phyloP scores from a whole-genome alignment of 2,888 invertebrate species.

The Vanessa cardui region DNA sequence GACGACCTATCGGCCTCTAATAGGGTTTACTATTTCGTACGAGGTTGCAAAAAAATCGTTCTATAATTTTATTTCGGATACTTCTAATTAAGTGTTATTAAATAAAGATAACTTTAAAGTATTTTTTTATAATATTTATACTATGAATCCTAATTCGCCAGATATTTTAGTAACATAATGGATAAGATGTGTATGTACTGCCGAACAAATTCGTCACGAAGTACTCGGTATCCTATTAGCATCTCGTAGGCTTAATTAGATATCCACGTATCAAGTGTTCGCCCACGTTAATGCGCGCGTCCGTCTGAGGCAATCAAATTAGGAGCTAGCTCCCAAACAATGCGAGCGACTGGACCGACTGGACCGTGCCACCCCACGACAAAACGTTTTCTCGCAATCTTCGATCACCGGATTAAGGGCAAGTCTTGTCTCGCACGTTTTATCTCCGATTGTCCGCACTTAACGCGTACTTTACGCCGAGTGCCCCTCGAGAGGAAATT shows the following conservation, averaged over 20 bases:
- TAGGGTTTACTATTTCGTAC: conserved; percentile 49
- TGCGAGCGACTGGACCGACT: conserved; percentile 66
- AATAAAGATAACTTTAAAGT: too few species aligned
- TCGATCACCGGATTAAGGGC: conserved; percentile 82
- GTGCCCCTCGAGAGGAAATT: conserved; percentile 82
- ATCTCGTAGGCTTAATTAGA: conserved; percentile 76
- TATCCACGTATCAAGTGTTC: conserved; percentile 62
- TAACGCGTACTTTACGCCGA: conserved; percentile 81
- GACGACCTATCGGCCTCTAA: conserved; percentile 61
- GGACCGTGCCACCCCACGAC: conserved; percentile 79
- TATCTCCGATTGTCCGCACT: conserved; percentile 83
- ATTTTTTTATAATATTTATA: too few species aligned
- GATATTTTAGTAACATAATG: too few species aligned
- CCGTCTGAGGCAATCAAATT: conserved; percentile 77
- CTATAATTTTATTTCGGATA: conserved; percentile 31
- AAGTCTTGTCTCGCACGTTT: conserved; percentile 80
- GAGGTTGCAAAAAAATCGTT: conserved; percentile 28
- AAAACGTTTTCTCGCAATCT: conserved; percentile 83
- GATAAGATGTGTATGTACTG: not conserved
- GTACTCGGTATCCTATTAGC: not conserved
- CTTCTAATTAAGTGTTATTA: conserved; percentile 11
- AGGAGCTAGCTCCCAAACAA: conserved; percentile 72
- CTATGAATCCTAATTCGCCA: too few species aligned
- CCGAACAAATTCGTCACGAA: conserved; percentile 1
- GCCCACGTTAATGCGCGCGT: conserved; percentile 62